phyloP scores from a whole-genome alignment of 2,113 vertebrate genomes.

The Pangasianodon gigas region DNA sequence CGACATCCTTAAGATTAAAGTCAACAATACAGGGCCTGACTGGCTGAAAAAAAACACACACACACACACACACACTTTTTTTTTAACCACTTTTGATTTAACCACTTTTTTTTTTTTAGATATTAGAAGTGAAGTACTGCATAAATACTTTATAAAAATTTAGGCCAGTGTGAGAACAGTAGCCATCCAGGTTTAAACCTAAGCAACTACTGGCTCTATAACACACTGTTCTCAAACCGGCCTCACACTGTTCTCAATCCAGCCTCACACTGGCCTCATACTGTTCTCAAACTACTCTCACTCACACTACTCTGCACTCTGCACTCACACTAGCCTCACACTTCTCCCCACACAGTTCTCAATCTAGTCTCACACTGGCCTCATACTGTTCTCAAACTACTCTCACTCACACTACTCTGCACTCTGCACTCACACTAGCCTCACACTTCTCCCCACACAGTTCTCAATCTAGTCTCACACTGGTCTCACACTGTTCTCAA shows the following conservation, averaged over 20 bases:
- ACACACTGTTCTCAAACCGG: neutral
- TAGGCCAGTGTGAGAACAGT: neutral
- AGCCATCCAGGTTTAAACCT: neutral
- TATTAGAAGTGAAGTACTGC: neutral
- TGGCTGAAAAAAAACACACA: neutral
- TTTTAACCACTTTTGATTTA: neutral
- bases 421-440: too few relatives aligned
- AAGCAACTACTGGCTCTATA: neutral
- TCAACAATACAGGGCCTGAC: neutral
- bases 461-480: neutral
- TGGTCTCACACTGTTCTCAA: neutral
- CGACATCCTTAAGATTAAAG: neutral
- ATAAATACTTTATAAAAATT: neutral
- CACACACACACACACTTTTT: neutral
- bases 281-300: neutral
- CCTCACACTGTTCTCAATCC: neutral
- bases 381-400: neutral
- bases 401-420: too few relatives aligned
- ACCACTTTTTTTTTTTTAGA: neutral
- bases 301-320: too few relatives aligned
- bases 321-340: too few relatives aligned
- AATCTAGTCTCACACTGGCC: neutral
- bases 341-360: too few relatives aligned
- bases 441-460: too few relatives aligned
- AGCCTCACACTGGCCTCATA: neutral